Evolutionary conservation across 1,140 invertebrate species (phyloP).

Genomic region (Heliconius melpomene): DNA sequence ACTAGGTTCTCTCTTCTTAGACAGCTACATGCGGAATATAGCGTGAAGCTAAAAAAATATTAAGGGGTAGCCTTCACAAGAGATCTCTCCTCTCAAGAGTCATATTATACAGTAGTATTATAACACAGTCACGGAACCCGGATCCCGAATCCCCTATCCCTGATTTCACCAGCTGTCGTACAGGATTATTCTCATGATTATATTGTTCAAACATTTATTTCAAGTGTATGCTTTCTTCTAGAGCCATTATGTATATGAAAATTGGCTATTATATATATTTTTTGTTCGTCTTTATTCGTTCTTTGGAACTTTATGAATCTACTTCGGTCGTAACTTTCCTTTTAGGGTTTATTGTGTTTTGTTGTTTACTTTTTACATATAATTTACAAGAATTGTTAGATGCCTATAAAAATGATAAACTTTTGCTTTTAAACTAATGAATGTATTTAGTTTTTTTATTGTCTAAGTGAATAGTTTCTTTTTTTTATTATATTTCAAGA

Average conservation of each 20-base stretch:
- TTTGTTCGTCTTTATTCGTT: constrained; percentile 20
- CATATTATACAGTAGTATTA: constrained; percentile 36
- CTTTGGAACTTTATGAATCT: constrained; percentile 28
- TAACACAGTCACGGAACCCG: constrained; percentile 21
- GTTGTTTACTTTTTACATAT: constrained; percentile 11
- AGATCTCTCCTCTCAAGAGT: not conserved
- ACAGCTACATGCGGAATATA: not conserved
- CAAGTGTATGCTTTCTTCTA: constrained; percentile 14
- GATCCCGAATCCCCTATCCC: constrained; percentile 7
- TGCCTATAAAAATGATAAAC: not conserved
- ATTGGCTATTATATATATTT: constrained; percentile 25
- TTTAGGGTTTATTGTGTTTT: constrained; percentile 24
- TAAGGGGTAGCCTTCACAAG: not conserved
- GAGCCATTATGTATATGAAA: constrained; percentile 18
- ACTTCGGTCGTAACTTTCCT: constrained; percentile 22
- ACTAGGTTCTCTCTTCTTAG: not conserved
- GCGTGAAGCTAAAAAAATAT: not conserved
- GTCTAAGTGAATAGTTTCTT: not conserved
- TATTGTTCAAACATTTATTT: constrained; percentile 33
- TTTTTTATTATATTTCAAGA: not conserved
- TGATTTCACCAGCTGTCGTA: constrained; percentile 25
- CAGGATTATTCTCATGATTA: constrained; percentile 33
- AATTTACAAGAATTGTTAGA: not conserved
- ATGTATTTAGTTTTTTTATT: not conserved
- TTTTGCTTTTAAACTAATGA: not conserved